Percentiles rank a stretch among this genome's conserved stretches.
Evolutionary conservation across 1,140 invertebrate genomes (phyloP).

Genomic region (Solen grandis): DNA sequence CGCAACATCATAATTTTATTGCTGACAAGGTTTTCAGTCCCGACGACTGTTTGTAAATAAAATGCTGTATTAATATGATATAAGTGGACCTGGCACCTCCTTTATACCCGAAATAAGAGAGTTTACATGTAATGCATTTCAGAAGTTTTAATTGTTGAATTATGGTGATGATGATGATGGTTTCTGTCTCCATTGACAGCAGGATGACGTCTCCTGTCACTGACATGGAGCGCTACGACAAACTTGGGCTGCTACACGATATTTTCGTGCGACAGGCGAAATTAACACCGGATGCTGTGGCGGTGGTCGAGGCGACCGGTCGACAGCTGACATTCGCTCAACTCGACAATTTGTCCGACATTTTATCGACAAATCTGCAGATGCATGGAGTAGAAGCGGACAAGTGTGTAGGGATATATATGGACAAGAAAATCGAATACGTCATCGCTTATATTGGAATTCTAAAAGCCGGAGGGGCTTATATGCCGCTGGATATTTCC

Average conservation of each 20-base stretch:
- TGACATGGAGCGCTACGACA: conserved; percentile 69
- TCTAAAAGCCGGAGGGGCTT: conserved; percentile 82
- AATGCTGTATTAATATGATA: too few species aligned
- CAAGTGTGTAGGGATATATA: conserved; percentile 80
- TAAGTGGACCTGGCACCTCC: too few species aligned
- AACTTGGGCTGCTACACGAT: conserved; percentile 72
- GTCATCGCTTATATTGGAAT: conserved; percentile 82
- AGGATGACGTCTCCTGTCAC: too few species aligned
- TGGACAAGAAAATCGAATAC: conserved; percentile 80
- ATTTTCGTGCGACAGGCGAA: conserved; percentile 72
- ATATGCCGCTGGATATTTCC: conserved; percentile 82
- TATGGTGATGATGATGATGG: too few species aligned
- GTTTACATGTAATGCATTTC: too few species aligned
- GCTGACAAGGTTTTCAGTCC: too few species aligned
- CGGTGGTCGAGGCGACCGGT: conserved; percentile 67
- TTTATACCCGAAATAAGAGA: too few species aligned
- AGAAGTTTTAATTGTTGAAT: too few species aligned
- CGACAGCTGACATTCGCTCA: conserved; percentile 69
- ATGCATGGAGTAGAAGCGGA: conserved; percentile 68
- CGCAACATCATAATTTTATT: too few species aligned
- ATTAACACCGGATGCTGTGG: conserved; percentile 69
- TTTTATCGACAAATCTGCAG: conserved; percentile 66
- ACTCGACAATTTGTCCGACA: conserved; percentile 70
- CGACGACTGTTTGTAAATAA: too few species aligned
- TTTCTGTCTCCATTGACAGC: too few species aligned